These are phyloP conservation scores for Luscinia luscinia DNA, from an alignment of 2,797 vertebrate species.

Conservation along the genomic window DNA sequence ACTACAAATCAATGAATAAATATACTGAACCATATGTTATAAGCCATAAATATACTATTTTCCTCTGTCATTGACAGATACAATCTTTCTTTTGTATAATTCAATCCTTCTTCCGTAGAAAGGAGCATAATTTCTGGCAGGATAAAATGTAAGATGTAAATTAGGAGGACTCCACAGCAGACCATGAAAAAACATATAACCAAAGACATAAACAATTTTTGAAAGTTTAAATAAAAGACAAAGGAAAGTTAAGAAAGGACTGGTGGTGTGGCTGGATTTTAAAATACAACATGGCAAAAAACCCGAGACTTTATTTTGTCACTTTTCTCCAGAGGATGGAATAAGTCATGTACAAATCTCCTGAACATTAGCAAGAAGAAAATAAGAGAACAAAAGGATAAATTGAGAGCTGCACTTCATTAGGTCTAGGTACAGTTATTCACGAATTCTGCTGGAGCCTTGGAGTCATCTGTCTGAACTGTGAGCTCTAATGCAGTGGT, in stretches of 20 bases:
- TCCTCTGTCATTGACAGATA: constrained; percentile 9
- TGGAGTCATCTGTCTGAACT: constrained; percentile 11
- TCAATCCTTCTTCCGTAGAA: constrained; percentile 14
- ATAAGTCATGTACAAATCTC: background rate
- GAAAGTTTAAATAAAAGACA: background rate
- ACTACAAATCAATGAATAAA: constrained; percentile 20
- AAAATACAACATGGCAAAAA: background rate
- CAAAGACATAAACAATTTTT: background rate
- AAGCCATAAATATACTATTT: constrained; percentile 23
- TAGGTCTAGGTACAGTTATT: constrained; percentile 3
- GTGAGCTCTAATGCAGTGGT: constrained; percentile 12
- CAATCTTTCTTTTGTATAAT: constrained; percentile 40
- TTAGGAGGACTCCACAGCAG: background rate
- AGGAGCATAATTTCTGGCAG: constrained; percentile 12
- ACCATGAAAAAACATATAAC: background rate
- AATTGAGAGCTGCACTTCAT: constrained; percentile 29
- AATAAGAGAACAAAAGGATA: constrained; percentile 3
- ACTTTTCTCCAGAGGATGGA: background rate
- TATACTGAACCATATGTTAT: background rate
- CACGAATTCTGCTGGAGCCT: background rate
- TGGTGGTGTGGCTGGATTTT: background rate
- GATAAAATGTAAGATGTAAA: constrained; percentile 50
- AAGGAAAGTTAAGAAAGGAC: background rate
- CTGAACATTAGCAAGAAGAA: background rate
- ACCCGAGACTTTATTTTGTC: background rate